Evolutionary conservation across 2,888 invertebrate genomes (phyloP), one percentile per base, ranked within the genome.

Genomic region (Drosophila robusta): DNA sequence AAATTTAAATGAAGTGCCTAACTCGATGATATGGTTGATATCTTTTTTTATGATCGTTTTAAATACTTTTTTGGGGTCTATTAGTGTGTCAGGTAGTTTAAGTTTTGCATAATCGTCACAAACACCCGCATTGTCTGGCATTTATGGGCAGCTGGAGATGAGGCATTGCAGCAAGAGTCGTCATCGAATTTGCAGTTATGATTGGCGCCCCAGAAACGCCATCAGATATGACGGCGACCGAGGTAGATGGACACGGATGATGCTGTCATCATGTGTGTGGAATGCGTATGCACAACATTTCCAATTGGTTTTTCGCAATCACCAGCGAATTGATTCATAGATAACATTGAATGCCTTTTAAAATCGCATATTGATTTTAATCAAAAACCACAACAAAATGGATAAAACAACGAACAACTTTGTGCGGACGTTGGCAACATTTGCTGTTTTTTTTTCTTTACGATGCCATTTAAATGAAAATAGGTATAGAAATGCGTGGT

Each of bases 81-180:
- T 61, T 67, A 50, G 46, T 24, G 61, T 55, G 57, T 57, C 45
- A 32, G 56, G 29, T 47, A 12, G 41, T 52, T 26, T 9, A 4
- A 22, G 66, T 41, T 87, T 85, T 82, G 88, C 86, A 82, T 87
- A 85, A 82, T 70, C 86, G 38, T 14, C 57, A 61, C 55, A 85
- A 49, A 87, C 82, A 78, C 82, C 88, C 82, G 88, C 82, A 87
- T 82, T 87, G 78, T 85, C 41, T 42, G 49, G 16, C 66, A 51
- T 67, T 84, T 84, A 74, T 80, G 70, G 78, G 4, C 29, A 50
- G 51, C n/a, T n/a, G 11, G 12, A 4, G 61, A n/a, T 24, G 63
- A 2, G 46, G 11, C 24, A 71, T 61, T 78, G 75, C 41, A 39
- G 72, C 72, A 76, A 56, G 56, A 72, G 41, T 52, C 62, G 70